Evolutionary conservation across 2,113 vertebrate genomes (phyloP).

Genomic region (Cavia aperea): DNA sequence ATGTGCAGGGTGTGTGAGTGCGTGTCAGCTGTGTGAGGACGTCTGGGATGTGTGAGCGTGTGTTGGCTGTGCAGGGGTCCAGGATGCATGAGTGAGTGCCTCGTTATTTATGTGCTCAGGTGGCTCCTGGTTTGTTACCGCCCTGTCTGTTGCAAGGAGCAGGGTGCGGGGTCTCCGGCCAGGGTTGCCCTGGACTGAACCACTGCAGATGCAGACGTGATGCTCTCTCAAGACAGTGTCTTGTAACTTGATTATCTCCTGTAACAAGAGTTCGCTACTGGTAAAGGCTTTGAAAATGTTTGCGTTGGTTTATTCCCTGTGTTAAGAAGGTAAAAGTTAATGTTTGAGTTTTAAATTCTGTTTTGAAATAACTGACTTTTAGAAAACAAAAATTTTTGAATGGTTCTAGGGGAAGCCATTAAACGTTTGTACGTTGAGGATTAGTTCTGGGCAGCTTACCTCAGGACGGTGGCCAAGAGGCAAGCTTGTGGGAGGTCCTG

Average conservation of each 20-base stretch:
- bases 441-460: not conserved
- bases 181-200: not conserved
- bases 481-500: not conserved
- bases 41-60: too few species aligned
- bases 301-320: not conserved
- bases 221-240: not conserved
- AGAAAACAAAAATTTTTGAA: not conserved
- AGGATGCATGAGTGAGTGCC: too few species aligned
- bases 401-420: not conserved
- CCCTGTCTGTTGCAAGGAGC: not conserved
- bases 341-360: not conserved
- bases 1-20: too few species aligned
- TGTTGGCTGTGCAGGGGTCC: too few species aligned
- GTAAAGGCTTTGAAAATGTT: not conserved
- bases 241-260: not conserved
- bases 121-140: not conserved
- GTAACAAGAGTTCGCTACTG: not conserved
- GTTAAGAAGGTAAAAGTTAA: constrained; percentile 3
- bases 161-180: not conserved
- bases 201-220: not conserved
- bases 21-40: too few species aligned
- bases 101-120: not conserved
- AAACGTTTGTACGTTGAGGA: constrained; percentile 1
- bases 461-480: not conserved
- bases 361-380: not conserved